Evolutionary conservation across 2,888 invertebrate genomes (phyloP), one percentile per base, ranked within the genome.

Genomic region (Calameuta pallipes): DNA sequence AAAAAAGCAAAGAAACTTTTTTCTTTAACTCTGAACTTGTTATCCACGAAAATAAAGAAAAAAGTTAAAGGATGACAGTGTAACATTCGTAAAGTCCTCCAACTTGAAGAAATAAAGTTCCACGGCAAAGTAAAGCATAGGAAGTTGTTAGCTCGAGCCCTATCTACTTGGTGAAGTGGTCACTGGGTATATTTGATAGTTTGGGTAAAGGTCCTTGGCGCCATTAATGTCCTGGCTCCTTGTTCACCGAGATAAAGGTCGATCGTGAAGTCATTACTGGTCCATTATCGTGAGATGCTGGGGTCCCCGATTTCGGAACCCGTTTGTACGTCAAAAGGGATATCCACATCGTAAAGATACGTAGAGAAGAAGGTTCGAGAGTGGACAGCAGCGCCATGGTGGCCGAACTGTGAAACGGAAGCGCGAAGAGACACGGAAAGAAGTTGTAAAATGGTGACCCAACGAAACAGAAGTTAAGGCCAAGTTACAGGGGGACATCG

Each of bases 241-340:
- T 71, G 71, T 71, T 71, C 71, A 34, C 71, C 56, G 34, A 71
- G 71, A 71, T 71, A 71, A 71, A 31, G 71, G 33, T 71, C 71
- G 33, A 71, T 15, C 34, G 34, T 34, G 71, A 71, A 6, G 71
- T 71, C 71, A 71, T 71, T 71, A 71, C 71, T 31, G 71, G 33
- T 71, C 71, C 71, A 71, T 71, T 71, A 71, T 71, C 31, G 9
- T 34, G 31, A 34, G 56, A 56, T 2, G 23, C 56, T 23, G 56
- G 23, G 23, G 2, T 9, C 23, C 56, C 9, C 56, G 56, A 56
- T 56, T 56, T 56, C 56, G 56, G 56, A 76, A 56, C 35, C 73
- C 15, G 75, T 76, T 75, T 78, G 15, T 34, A 71, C 30, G 71
- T 15, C 33, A 71, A 71, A 31, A 31, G 30, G 33, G 30, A 34